Evolutionary conservation across 2,888 invertebrate genomes (phyloP).

Genomic region (Leptodirus hochenwartii): DNA sequence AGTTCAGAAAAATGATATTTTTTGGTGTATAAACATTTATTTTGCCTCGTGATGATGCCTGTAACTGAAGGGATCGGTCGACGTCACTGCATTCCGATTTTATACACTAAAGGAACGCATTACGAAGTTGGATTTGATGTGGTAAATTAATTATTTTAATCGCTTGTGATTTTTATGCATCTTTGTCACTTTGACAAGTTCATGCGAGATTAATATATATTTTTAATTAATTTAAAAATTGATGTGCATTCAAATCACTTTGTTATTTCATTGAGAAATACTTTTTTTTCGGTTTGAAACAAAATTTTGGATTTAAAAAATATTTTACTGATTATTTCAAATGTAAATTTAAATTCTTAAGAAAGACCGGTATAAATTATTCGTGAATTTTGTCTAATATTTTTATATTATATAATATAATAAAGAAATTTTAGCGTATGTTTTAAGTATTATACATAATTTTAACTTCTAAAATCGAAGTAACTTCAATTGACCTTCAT

Average conservation of each 20-base stretch:
- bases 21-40: no score
- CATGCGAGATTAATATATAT: neutral
- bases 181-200: neutral
- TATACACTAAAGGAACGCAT: constrained; percentile 61
- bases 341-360: no score
- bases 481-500: no score
- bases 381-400: no score
- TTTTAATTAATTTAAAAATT: constrained; percentile 1
- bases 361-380: no score
- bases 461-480: no score
- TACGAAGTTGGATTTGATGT: constrained; percentile 77
- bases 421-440: no score
- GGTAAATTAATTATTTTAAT: constrained; percentile 35
- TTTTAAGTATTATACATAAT: no score
- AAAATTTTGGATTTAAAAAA: constrained; percentile 2
- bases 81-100: constrained; percentile 53
- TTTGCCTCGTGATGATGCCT: constrained; percentile 22
- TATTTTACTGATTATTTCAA: constrained; percentile 5
- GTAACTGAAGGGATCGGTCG: constrained; percentile 26
- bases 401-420: no score
- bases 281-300: neutral
- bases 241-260: neutral
- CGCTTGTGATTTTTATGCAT: neutral
- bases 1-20: no score
- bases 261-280: constrained; percentile 1